A percentile compares a stretch with the other conserved stretches of the same genome.
phyloP scores from a whole-genome alignment of 2,888 invertebrate genomes.

The Dichetophora obliterata region DNA sequence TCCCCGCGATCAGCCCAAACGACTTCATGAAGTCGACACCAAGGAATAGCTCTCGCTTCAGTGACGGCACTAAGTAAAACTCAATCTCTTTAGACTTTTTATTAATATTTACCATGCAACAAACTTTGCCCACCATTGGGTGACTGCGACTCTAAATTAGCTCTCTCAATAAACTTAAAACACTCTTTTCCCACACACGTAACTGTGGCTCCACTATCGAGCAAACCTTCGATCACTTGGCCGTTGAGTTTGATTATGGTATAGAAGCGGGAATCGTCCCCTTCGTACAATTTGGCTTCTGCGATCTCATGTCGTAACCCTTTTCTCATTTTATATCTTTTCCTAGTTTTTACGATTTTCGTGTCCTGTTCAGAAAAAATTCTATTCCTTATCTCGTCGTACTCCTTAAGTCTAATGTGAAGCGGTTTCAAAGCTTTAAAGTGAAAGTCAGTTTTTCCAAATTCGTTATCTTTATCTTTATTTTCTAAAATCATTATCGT shows the following conservation, averaged over 20 bases:
- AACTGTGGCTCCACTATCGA: too few species aligned
- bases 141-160: not conserved
- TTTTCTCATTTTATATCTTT: not conserved
- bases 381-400: not conserved
- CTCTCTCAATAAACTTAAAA: conserved; percentile 1
- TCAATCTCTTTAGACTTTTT: conserved; percentile 17
- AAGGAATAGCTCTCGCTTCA: not conserved
- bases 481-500: not conserved
- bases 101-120: too few species aligned
- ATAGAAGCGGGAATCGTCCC: conserved; percentile 9
- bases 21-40: not conserved
- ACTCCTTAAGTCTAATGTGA: not conserved
- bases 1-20: not conserved
- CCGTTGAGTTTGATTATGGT: not conserved
- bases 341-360: not conserved
- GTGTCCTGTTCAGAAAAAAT: not conserved
- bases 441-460: too few species aligned
- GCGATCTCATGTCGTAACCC: not conserved
- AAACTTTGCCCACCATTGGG: too few species aligned
- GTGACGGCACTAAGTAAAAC: not conserved
- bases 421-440: too few species aligned
- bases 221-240: conserved; percentile 1
- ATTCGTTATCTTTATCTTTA: not conserved
- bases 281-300: not conserved
- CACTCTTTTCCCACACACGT: conserved; percentile 15